Evolutionary conservation across 1,140 invertebrate genomes (phyloP).

Genomic region (Parapsyche elsis): DNA sequence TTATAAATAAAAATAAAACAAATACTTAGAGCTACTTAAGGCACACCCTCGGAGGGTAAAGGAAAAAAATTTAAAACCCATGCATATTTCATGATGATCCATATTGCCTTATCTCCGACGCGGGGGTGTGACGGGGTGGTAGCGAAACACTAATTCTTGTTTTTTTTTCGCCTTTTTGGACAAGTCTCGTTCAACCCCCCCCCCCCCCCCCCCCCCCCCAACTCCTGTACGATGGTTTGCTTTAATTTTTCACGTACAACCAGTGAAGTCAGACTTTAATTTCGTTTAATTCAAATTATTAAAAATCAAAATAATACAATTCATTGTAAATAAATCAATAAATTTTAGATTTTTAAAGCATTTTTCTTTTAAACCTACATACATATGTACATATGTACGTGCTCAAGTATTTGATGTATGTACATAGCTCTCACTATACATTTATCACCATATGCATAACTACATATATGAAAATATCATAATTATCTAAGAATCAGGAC

Average conservation of each 20-base stretch:
- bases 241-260: constrained; percentile 41
- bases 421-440: too few species aligned
- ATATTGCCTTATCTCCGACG: constrained; percentile 52
- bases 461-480: too few species aligned
- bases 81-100: constrained; percentile 56
- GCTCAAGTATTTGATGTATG: too few species aligned
- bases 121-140: constrained; percentile 39
- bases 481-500: too few species aligned
- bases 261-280: background rate
- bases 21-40: constrained; percentile 55
- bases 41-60: constrained; percentile 43
- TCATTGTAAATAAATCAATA: background rate
- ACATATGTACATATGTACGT: too few species aligned
- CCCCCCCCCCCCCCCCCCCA: constrained; percentile 26
- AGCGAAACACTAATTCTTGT: constrained; percentile 54
- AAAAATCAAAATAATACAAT: background rate
- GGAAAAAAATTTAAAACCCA: constrained; percentile 55
- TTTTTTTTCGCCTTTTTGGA: constrained; percentile 45
- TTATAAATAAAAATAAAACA: constrained; percentile 56
- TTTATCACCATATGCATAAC: too few species aligned
- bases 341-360: too few species aligned
- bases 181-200: constrained; percentile 41
- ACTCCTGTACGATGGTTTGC: constrained; percentile 29
- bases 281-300: background rate
- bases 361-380: too few species aligned